Percentiles rank a stretch among this genome's conserved stretches.
Evolutionary conservation across 2,113 vertebrate species (phyloP).

Genomic region (Riparia riparia): DNA sequence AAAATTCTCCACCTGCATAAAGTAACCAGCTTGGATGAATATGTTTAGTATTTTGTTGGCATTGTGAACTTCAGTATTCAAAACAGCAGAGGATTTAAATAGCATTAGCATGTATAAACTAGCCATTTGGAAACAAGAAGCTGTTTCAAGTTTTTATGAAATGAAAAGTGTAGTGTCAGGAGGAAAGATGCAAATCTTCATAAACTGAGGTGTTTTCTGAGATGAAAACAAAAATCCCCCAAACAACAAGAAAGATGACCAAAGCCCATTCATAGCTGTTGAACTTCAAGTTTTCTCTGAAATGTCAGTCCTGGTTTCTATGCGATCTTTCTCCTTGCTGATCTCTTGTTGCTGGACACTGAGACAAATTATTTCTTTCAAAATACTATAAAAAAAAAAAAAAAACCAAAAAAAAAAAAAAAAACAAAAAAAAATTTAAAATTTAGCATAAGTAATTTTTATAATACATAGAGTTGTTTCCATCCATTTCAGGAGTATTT

Average conservation of each 20-base stretch:
- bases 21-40: neutral
- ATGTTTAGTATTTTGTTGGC: neutral
- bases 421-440: too few relatives aligned
- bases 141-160: neutral
- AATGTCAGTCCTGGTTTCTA: neutral
- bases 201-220: neutral
- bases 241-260: neutral
- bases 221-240: neutral
- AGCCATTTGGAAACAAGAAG: neutral
- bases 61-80: neutral
- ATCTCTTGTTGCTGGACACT: neutral
- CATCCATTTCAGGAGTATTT: slow-evolving; percentile 23
- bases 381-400: neutral
- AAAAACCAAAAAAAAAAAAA: too few relatives aligned
- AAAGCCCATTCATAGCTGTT: neutral
- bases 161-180: neutral
- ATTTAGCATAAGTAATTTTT: slow-evolving; percentile 38
- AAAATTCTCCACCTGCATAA: neutral
- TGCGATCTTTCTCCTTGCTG: neutral
- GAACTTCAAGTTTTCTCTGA: neutral
- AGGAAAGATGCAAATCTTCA: neutral
- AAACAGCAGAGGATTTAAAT: slow-evolving; percentile 7
- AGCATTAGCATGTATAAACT: neutral
- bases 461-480: slow-evolving; percentile 21
- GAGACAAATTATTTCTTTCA: slow-evolving; percentile 35